Percentiles rank a stretch among this genome's conserved stretches.
These are phyloP conservation scores for Pagetopsis macropterus DNA, from an alignment of 2,797 vertebrate genomes.

Conservation along the genomic window DNA sequence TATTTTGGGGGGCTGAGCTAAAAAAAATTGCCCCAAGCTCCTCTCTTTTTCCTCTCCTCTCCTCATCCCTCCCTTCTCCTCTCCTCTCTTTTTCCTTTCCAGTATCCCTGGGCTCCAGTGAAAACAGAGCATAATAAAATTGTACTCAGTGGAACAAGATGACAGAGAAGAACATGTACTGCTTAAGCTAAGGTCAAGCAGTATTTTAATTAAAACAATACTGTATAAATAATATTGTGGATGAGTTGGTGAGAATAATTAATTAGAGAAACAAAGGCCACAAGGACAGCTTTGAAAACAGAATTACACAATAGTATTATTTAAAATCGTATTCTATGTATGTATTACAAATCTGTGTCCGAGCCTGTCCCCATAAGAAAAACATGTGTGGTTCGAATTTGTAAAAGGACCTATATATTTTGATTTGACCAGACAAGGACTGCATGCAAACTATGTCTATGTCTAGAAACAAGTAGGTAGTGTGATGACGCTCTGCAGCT, in stretches of 20 bases:
- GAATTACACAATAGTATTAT: too few species aligned
- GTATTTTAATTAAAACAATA: too few species aligned
- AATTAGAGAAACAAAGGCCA: neutral
- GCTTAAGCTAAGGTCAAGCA: neutral
- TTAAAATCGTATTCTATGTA: too few species aligned
- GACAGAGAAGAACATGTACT: neutral
- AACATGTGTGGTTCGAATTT: too few species aligned
- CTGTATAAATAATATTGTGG: neutral
- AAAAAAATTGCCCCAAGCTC: slow-evolving; percentile 59
- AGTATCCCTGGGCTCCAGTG: slow-evolving; percentile 33
- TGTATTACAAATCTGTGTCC: too few species aligned
- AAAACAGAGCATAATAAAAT: slow-evolving; percentile 17
- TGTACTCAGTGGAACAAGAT: slow-evolving; percentile 4
- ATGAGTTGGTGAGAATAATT: neutral
- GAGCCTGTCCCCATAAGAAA: too few species aligned
- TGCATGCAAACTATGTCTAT: too few species aligned
- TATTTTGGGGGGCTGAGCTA: slow-evolving; percentile 58
- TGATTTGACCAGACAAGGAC: too few species aligned
- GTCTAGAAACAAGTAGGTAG: too few species aligned
- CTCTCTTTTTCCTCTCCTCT: slow-evolving; percentile 34
- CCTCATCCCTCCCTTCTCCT: slow-evolving; percentile 34
- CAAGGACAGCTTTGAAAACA: too few species aligned
- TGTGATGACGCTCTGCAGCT: too few species aligned
- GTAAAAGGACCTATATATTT: too few species aligned
- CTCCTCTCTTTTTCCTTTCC: slow-evolving; percentile 35